phyloP scores from a whole-genome alignment of 2,888 invertebrate genomes.

The Acleris literana region DNA sequence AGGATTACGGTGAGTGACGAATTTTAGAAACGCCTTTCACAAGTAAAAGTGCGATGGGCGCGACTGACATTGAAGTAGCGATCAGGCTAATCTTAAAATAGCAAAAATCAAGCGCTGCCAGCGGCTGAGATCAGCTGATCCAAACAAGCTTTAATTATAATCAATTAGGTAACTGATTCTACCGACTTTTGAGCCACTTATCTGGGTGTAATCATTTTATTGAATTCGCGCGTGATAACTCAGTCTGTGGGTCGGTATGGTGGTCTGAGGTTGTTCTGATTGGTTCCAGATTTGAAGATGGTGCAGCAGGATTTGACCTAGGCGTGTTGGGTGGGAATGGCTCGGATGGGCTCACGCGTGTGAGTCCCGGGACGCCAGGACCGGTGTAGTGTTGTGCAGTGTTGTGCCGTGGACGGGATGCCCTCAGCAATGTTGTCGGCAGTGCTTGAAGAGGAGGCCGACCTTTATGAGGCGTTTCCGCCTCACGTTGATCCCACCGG shows the following conservation, averaged over 20 bases:
- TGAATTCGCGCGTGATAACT: conserved; percentile 56
- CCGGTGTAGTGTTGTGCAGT: conserved; percentile 66
- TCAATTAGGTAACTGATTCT: conserved; percentile 69
- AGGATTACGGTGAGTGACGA: conserved; percentile 77
- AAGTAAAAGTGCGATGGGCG: conserved; percentile 35
- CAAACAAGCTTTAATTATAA: conserved; percentile 72
- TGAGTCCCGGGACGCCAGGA: conserved; percentile 66
- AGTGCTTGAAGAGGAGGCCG: conserved; percentile 89
- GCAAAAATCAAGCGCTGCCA: conserved; percentile 80
- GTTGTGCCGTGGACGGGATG: conserved; percentile 73
- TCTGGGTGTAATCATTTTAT: conserved; percentile 57
- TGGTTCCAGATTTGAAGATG: conserved; percentile 80
- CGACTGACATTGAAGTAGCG: conserved; percentile 76
- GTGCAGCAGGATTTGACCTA: conserved; percentile 84
- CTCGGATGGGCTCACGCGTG: conserved; percentile 68
- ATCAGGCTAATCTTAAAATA: conserved; percentile 77
- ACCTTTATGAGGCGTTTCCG: conserved; percentile 90
- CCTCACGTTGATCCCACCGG: conserved; percentile 92
- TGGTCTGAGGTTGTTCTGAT: conserved; percentile 57
- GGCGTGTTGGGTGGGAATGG: conserved; percentile 63
- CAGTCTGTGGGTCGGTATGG: conserved; percentile 54
- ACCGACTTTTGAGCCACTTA: conserved; percentile 53
- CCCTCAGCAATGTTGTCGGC: conserved; percentile 88
- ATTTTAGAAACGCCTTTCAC: conserved; percentile 23
- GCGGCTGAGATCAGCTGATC: conserved; percentile 78